Conservation (phyloP, 2,797 vertebrate genomes). For the Falco naumanni region DNA sequence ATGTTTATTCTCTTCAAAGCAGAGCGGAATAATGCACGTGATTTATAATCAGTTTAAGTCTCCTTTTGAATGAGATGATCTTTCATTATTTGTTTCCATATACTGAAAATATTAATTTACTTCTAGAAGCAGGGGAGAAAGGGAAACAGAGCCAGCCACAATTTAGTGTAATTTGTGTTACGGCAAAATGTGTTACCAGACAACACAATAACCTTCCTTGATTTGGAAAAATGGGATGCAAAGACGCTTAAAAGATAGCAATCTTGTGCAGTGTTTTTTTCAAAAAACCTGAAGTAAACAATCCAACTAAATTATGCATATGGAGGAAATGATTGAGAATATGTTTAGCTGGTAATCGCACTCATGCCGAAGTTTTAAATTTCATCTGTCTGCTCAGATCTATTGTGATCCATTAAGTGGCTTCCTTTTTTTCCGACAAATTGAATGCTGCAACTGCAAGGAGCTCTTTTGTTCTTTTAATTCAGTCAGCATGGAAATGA, state of each 20-base stretch:
- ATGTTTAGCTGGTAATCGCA: conserved; percentile 81
- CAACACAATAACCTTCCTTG: conserved; percentile 26
- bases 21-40: conserved; percentile 30
- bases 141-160: conserved; percentile 24
- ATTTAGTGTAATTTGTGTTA: conserved; percentile 65
- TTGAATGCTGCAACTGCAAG: conserved; percentile 86
- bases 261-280: conserved; percentile 50
- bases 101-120: conserved; percentile 63
- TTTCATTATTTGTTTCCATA: conserved; percentile 63
- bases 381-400: conserved; percentile 85
- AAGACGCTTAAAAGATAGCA: conserved; percentile 70
- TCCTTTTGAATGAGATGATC: conserved; percentile 65
- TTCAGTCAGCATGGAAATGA: conserved; percentile 89
- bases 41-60: conserved; percentile 70
- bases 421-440: conserved; percentile 83
- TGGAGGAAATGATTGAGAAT: conserved; percentile 81
- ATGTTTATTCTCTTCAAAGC: conserved; percentile 37
- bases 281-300: conserved; percentile 66
- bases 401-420: conserved; percentile 86
- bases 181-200: conserved; percentile 56
- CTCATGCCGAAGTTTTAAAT: conserved; percentile 81
- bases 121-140: conserved; percentile 52
- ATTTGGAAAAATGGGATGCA: conserved; percentile 65
- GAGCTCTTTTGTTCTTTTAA: conserved; percentile 86
- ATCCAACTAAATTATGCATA: conserved; percentile 77